phyloP scores from a whole-genome alignment of 2,888 invertebrate genomes.

The Drosophila kambysellisi region DNA sequence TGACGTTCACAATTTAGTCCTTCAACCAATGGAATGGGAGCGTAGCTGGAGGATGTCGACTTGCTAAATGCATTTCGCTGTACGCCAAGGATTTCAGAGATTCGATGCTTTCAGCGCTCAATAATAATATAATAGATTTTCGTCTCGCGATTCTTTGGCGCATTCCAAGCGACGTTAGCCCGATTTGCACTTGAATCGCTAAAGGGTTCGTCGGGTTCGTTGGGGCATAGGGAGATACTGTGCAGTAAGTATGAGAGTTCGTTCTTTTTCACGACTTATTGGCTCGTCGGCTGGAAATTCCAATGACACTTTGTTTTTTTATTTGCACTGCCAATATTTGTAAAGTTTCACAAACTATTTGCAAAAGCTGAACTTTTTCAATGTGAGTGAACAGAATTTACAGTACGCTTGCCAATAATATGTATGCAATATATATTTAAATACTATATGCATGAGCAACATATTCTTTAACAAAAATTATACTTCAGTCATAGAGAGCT shows the following conservation, averaged over 20 bases:
- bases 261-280: conserved; percentile 42
- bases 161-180: conserved; percentile 51
- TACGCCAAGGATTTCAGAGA: conserved; percentile 50
- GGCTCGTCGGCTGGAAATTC: conserved; percentile 32
- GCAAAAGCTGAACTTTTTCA: conserved; percentile 15
- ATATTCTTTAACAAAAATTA: background rate
- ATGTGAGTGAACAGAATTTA: conserved; percentile 8
- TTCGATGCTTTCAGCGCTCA: conserved; percentile 55
- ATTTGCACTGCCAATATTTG: conserved; percentile 48
- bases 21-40: background rate
- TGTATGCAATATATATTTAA: background rate
- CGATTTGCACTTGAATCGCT: conserved; percentile 60
- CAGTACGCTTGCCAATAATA: background rate
- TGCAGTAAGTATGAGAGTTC: conserved; percentile 13
- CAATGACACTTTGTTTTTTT: conserved; percentile 27
- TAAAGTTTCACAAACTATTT: conserved; percentile 50
- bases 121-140: conserved; percentile 69
- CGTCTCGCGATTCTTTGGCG: conserved; percentile 48
- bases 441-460: background rate
- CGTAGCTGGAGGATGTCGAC: background rate
- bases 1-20: conserved; percentile 45
- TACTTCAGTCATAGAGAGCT: background rate
- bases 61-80: conserved; percentile 62
- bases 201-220: conserved; percentile 7
- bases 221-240: background rate